These are phyloP conservation scores for Neodiprion virginianus DNA, from an alignment of 1,140 invertebrate species.

Conservation along the genomic window DNA sequence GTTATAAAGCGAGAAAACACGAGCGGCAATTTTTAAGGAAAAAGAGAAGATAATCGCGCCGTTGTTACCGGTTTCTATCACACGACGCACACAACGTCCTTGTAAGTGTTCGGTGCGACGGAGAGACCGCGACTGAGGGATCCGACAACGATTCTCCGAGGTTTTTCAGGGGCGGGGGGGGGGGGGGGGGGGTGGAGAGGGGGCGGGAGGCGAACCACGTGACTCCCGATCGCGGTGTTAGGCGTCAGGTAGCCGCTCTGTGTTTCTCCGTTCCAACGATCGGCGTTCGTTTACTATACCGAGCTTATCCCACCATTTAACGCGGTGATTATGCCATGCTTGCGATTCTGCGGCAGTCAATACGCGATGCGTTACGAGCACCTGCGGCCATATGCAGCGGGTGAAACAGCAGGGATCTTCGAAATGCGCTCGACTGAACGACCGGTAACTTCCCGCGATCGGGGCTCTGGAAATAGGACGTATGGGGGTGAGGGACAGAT, in stretches of 20 bases:
- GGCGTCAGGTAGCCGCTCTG: constrained; percentile 47
- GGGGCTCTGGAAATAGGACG: no score
- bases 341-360: background rate
- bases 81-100: no score
- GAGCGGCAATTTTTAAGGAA: no score
- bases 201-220: constrained; percentile 12
- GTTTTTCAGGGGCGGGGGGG: constrained; percentile 30
- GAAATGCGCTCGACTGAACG: no score
- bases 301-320: no score
- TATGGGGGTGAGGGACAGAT: no score
- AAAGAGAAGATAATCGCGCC: no score
- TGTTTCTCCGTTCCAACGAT: background rate
- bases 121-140: constrained; percentile 46
- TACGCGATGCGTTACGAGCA: constrained; percentile 38
- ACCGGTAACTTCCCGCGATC: no score
- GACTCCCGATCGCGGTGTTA: constrained; percentile 37
- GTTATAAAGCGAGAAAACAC: no score
- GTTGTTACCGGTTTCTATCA: no score
- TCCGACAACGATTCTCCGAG: constrained; percentile 54
- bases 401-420: constrained; percentile 8
- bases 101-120: constrained; percentile 16
- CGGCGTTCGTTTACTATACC: background rate
- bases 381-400: constrained; percentile 15
- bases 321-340: no score
- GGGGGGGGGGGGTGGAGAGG: background rate